These are phyloP conservation scores for Anoncus sp. DNA, from an alignment of 2,888 invertebrate genomes.

Conservation along the genomic window DNA sequence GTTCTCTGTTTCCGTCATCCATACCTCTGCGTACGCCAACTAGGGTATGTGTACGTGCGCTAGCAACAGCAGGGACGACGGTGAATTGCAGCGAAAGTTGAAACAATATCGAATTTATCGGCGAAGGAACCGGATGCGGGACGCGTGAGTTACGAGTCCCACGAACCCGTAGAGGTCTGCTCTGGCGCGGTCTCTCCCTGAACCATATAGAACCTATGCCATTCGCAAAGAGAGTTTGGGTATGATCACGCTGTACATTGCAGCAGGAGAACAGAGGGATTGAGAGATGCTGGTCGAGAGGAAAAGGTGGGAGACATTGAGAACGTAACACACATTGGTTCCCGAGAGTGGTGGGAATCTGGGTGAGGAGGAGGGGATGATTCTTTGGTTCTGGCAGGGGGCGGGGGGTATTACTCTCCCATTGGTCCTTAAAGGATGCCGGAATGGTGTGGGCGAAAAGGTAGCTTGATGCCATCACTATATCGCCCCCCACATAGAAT, in stretches of 20 bases:
- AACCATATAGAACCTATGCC: slow-evolving; percentile 2
- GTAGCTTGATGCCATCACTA: slow-evolving; percentile 62
- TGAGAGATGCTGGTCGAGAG: slow-evolving; percentile 9
- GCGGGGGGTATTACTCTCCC: slow-evolving; percentile 55
- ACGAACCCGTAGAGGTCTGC: slow-evolving; percentile 28
- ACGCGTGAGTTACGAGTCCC: slow-evolving; percentile 69
- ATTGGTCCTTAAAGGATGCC: slow-evolving; percentile 68
- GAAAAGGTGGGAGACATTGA: neutral
- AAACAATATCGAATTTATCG: slow-evolving; percentile 83
- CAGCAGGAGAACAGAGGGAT: slow-evolving; percentile 12
- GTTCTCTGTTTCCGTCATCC: slow-evolving; percentile 6
- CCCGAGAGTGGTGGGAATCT: neutral
- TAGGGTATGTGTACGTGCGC: slow-evolving; percentile 50
- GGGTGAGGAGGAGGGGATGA: slow-evolving; percentile 51
- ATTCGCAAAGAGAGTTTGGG: slow-evolving; percentile 33
- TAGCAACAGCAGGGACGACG: slow-evolving; percentile 43
- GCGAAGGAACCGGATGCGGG: slow-evolving; percentile 70
- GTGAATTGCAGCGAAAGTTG: slow-evolving; percentile 80
- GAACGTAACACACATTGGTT: slow-evolving; percentile 7
- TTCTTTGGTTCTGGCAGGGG: slow-evolving; percentile 66
- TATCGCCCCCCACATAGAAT: neutral
- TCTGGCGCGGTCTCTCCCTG: slow-evolving; percentile 29
- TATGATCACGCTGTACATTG: slow-evolving; percentile 36
- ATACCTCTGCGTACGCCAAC: slow-evolving; percentile 10
- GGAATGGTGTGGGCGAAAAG: slow-evolving; percentile 60